Base-by-base conservation (phyloP, 2,888 invertebrate genomes). In the Drosophila bunnanda region DNA sequence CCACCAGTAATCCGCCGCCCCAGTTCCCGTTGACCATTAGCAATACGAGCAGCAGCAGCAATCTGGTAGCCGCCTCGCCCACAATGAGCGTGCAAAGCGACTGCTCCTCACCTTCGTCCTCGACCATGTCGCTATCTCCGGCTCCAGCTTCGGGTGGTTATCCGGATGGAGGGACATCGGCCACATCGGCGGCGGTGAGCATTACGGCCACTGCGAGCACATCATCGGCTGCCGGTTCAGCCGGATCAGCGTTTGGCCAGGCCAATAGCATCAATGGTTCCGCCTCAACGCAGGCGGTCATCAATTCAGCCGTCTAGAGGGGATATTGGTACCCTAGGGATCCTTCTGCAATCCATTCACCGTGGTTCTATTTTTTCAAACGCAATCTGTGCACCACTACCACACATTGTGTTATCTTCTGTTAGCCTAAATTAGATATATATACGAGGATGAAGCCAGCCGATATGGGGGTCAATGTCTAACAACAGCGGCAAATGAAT, bases 81-180 rank as follows among this genome's bases (percentile, higher is more conserved):
- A 91, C 91, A 12, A 88, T 91, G 88, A 91, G 91, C 62, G 80
- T 89, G 39, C 91, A 91, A 75, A 91, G 91, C 57, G 91, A 91
- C 65, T 91, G 90, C 59, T 91, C 90, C 4, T 91, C 90, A 32
- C 90, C 90, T 1, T 90, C 91, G 34, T 91, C 90, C 6, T 91
- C 90, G 2, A 90, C 90, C 8, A 91, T 91, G 80, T 91, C 91
- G 1, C 68, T 91, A 46, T 91, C 90, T 7, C 90, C 90, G n/a
- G 90, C 90, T 17, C 91, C 91, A 2, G 82, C 84, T 9, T 78
- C 86, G 1, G 83, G 82, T 17, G 88, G 83, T 41, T 85, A 89
- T 72, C 85, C 88, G 8, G 80, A 79, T 62, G 80, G 86, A 34
- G 78, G 85, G 36, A 69, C 77, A 10, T 83, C 83, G 12, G 80